Conservation (phyloP, 1,140 invertebrate genomes). For the Papilio polyxenes region DNA sequence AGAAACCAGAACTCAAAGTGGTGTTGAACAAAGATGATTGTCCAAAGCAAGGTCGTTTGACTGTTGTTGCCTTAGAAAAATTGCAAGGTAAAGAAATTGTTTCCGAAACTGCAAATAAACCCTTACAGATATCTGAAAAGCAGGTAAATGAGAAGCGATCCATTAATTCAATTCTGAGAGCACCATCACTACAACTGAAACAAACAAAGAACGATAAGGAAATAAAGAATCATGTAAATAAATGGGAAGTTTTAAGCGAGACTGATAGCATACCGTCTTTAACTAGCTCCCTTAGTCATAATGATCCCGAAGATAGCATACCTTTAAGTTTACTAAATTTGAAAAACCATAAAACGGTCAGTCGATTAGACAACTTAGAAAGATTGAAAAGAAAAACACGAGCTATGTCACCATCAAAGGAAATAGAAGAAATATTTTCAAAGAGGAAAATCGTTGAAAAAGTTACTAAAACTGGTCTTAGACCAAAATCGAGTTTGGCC, state of each 20-base stretch:
- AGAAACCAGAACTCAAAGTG: constrained; percentile 76
- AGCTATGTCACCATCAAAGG: constrained; percentile 78
- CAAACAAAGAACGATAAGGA: constrained; percentile 73
- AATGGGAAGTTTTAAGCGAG: constrained; percentile 82
- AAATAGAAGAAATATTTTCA: constrained; percentile 78
- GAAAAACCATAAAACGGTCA: constrained; percentile 65
- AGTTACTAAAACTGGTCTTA: constrained; percentile 63
- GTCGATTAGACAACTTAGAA: constrained; percentile 70
- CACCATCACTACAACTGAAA: constrained; percentile 67
- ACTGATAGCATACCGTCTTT: constrained; percentile 81
- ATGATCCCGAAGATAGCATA: constrained; percentile 79
- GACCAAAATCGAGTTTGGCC: constrained; percentile 75
- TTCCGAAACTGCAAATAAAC: constrained; percentile 54
- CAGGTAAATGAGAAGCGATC: constrained; percentile 56
- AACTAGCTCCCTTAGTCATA: constrained; percentile 73
- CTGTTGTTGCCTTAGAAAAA: constrained; percentile 82
- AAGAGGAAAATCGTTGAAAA: constrained; percentile 72
- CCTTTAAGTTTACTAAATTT: constrained; percentile 77
- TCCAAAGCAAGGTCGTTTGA: constrained; percentile 78
- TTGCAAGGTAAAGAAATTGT: constrained; percentile 78
- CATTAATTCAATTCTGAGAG: constrained; percentile 66
- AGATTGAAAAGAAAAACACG: constrained; percentile 76
- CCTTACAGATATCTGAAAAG: constrained; percentile 46
- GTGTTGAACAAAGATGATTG: constrained; percentile 78
- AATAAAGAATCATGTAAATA: constrained; percentile 73